Evolutionary conservation across 2,888 invertebrate species (phyloP).

Genomic region (Dorcus hopei): DNA sequence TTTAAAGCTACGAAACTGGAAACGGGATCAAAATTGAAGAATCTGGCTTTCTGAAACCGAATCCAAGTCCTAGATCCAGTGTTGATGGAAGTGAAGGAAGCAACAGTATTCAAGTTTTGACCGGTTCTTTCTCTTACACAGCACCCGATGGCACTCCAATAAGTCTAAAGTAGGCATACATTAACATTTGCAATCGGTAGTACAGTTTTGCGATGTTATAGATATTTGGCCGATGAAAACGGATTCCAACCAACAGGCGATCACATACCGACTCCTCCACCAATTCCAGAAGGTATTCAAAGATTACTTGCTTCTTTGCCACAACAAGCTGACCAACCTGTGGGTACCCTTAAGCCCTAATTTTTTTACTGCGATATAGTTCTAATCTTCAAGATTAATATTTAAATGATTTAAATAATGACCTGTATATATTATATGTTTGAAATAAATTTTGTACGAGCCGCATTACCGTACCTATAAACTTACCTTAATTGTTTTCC

Average conservation of each 20-base stretch:
- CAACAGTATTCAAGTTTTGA: conserved; percentile 31
- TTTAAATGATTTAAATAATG: too few relatives aligned
- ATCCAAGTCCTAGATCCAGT: background rate
- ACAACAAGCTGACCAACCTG: too few relatives aligned
- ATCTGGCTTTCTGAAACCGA: conserved; percentile 5
- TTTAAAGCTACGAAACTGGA: conserved; percentile 4
- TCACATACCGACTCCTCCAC: conserved; percentile 50
- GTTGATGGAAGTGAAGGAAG: background rate
- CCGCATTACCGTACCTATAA: too few relatives aligned
- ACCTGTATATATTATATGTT: too few relatives aligned
- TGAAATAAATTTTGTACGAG: too few relatives aligned
- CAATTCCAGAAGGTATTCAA: conserved; percentile 38
- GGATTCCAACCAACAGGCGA: conserved; percentile 56
- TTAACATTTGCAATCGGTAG: too few relatives aligned
- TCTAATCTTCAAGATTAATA: too few relatives aligned
- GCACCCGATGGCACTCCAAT: conserved; percentile 53
- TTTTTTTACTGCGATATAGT: too few relatives aligned
- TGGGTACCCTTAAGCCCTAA: too few relatives aligned
- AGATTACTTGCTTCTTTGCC: too few relatives aligned
- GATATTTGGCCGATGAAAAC: conserved; percentile 60
- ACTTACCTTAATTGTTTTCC: too few relatives aligned
- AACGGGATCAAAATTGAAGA: conserved; percentile 7
- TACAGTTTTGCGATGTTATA: too few relatives aligned
- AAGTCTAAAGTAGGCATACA: conserved; percentile 46
- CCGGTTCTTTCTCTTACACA: conserved; percentile 49